A percentile compares a stretch with the other conserved stretches of the same genome.
phyloP scores from a whole-genome alignment of 2,888 invertebrate species.

The Anaspis maculata region DNA sequence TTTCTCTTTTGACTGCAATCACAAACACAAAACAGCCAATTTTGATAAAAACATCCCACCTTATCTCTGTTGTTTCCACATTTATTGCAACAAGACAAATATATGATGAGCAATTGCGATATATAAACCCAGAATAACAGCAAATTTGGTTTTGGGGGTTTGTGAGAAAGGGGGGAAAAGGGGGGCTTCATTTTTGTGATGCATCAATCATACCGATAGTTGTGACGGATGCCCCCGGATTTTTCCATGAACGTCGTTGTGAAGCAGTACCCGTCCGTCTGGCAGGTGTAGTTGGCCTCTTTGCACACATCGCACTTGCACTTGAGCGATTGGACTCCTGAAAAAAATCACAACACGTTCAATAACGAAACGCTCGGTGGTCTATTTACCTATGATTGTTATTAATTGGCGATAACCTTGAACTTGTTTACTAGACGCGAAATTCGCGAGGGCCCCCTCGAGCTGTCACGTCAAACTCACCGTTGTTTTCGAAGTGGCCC shows the following conservation, averaged over 20 bases:
- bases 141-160: no score
- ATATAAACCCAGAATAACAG: no score
- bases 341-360: constrained; percentile 6
- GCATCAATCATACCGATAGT: constrained; percentile 62
- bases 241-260: constrained; percentile 64
- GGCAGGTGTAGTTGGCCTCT: constrained; percentile 70
- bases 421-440: constrained; percentile 10
- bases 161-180: no score
- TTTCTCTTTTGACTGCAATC: no score
- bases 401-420: constrained; percentile 7
- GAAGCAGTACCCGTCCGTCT: constrained; percentile 84
- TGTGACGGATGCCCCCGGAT: constrained; percentile 48
- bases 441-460: background rate
- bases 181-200: no score
- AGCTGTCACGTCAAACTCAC: constrained; percentile 21
- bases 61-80: no score
- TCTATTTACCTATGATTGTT: background rate
- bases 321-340: constrained; percentile 55
- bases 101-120: no score
- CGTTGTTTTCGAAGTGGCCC: constrained; percentile 31
- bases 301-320: constrained; percentile 78
- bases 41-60: no score
- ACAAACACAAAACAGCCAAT: no score
- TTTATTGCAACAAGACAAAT: no score
- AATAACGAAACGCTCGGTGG: background rate